Base-by-base conservation (phyloP, 2,113 vertebrate species). In the Neodontobutis hainanensis region DNA sequence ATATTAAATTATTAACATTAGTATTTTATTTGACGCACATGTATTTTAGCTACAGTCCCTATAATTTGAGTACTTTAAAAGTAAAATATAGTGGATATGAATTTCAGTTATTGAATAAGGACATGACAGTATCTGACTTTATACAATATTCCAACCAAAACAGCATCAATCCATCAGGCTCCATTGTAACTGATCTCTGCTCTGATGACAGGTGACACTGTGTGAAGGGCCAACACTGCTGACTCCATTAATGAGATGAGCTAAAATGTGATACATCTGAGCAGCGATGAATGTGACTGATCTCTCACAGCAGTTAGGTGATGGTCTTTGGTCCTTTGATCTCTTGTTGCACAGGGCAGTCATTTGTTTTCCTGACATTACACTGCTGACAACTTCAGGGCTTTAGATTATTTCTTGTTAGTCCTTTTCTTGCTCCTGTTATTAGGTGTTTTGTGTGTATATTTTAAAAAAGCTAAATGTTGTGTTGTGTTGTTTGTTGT, bases 211-310 rank as follows among this genome's bases (percentile, higher is more conserved):
- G 2, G 5, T 45, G 12, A 35, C 36, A n/a, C 16, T 40, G 40
- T 19, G 58, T 49, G 38, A 51, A 58, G 4, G 38, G 38, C 49
- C 57, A 65, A 11, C 35, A 40, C 5, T n/a, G n/a, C 4, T 9
- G n/a, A 52, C 27, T 36, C 19, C 45, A 63, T 36, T 40, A 57
- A 84, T 35, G 8, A n/a, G 35, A 55, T 47, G 19, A 49, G n/a
- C 6, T 35, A 57, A 56, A 49, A 42, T 44, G 56, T 9, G n/a
- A 19, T 16, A 10, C 10, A 56, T 59, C 48, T 35, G 61, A 12
- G 8, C 8, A 10, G 56, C 1, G 56, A 8, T 3, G 16, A 8
- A 58, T 36, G 40, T 58, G 56, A 36, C 15, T 15, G 5, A 11
- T 19, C 56, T 36, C 10, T 1, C 15, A 6, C 4, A 8, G 4